Conservation (phyloP, 2,113 vertebrate genomes). For the Canis aureus region DNA sequence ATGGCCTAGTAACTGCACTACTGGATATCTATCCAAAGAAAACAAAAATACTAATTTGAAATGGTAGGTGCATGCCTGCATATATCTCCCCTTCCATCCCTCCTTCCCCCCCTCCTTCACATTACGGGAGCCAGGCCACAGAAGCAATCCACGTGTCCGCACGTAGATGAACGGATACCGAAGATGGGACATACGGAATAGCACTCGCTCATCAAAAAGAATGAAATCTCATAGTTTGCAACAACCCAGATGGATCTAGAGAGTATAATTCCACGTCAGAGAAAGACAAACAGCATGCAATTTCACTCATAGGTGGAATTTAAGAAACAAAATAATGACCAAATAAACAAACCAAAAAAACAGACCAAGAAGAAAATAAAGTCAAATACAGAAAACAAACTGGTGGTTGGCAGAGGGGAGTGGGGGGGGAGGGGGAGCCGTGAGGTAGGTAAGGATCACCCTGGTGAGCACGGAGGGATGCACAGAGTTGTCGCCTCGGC, state of each 20-base stretch:
- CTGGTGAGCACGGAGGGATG: neutral
- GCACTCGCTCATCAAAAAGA: neutral
- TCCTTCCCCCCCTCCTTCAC: neutral
- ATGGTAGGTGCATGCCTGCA: neutral
- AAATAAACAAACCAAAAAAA: neutral
- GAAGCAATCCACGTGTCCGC: neutral
- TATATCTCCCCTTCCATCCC: neutral
- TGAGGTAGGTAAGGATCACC: neutral
- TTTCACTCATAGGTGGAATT: neutral
- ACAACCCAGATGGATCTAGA: neutral
- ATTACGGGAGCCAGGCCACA: neutral
- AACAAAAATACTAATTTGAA: neutral
- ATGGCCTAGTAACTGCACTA: neutral
- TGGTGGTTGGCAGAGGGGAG: neutral
- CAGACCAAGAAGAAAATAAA: neutral
- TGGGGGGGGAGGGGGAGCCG: neutral
- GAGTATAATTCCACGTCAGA: neutral
- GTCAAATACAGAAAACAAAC: neutral
- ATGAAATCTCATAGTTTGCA: neutral
- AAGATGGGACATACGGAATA: neutral
- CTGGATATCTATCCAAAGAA: neutral
- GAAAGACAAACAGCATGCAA: neutral
- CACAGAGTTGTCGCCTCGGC: neutral
- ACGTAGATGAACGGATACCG: neutral
- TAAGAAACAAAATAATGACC: neutral